These are phyloP conservation scores for Lytechinus variegatus DNA, from an alignment of 35 echinoderm and acorn worm species.

Conservation along the genomic window DNA sequence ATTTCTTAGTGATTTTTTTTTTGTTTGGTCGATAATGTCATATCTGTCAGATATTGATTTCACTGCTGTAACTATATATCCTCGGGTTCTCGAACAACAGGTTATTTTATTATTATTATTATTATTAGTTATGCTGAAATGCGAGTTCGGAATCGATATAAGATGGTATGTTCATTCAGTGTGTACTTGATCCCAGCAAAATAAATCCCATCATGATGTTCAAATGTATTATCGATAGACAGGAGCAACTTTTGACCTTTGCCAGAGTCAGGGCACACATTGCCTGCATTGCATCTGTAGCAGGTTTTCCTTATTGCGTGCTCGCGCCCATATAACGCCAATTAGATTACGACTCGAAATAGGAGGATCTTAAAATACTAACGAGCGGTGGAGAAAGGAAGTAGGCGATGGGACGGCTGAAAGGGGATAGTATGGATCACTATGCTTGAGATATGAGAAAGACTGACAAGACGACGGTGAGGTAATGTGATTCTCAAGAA, in stretches of 20 bases:
- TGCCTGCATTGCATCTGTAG: neutral
- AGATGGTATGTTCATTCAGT: neutral
- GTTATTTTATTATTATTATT: no score
- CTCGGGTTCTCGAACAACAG: no score
- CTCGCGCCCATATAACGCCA: neutral
- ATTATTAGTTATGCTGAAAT: neutral
- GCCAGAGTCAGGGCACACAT: neutral
- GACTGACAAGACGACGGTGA: neutral
- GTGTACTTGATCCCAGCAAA: neutral
- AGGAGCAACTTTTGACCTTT: neutral
- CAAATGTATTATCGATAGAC: neutral
- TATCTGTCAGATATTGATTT: no score
- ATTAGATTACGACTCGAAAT: neutral
- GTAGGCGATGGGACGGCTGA: neutral
- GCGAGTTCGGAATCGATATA: neutral
- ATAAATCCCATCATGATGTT: neutral
- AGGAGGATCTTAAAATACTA: slow-evolving; percentile 3
- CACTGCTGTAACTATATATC: no score
- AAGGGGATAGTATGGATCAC: neutral
- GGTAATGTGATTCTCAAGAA: neutral
- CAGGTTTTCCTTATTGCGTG: neutral
- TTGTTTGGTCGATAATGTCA: no score
- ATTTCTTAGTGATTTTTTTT: no score
- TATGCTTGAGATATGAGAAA: neutral
- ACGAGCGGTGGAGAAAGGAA: neutral